phyloP scores from a whole-genome alignment of 2,797 vertebrate species.

The Gastrophryne carolinensis region DNA sequence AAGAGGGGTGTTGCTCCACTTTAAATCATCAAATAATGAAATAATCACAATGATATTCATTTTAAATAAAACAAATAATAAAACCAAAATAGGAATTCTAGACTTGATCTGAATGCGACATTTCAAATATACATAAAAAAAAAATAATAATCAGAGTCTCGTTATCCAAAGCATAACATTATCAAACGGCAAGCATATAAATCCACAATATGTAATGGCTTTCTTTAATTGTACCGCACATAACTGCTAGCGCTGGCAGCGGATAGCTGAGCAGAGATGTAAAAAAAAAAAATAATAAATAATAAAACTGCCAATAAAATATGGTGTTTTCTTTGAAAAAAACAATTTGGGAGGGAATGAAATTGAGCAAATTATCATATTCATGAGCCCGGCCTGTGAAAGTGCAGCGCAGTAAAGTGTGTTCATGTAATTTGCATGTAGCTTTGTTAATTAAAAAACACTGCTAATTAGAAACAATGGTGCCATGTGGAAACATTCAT shows the following conservation, averaged over 20 bases:
- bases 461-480: slow-evolving; percentile 72
- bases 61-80: too few relatives aligned
- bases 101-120: too few relatives aligned
- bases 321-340: slow-evolving; percentile 75
- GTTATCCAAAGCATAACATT: too few relatives aligned
- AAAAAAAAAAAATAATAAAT: slow-evolving; percentile 73
- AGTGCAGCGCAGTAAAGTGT: slow-evolving; percentile 76
- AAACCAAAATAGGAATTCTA: too few relatives aligned
- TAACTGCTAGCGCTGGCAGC: slow-evolving; percentile 40
- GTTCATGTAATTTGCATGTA: slow-evolving; percentile 76
- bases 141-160: too few relatives aligned
- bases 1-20: too few relatives aligned
- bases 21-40: too few relatives aligned
- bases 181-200: too few relatives aligned
- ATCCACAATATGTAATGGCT: too few relatives aligned
- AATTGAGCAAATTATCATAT: slow-evolving; percentile 81
- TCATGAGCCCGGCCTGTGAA: slow-evolving; percentile 75
- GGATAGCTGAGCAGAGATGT: slow-evolving; percentile 70
- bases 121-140: too few relatives aligned
- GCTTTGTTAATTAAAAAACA: slow-evolving; percentile 74
- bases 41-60: too few relatives aligned
- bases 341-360: slow-evolving; percentile 79
- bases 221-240: background rate
- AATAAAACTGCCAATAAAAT: slow-evolving; percentile 77
- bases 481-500: slow-evolving; percentile 67